Percentiles rank a stretch among this genome's conserved stretches.
phyloP scores from a whole-genome alignment of 1,140 invertebrate genomes.

The Drosophila melanica region DNA sequence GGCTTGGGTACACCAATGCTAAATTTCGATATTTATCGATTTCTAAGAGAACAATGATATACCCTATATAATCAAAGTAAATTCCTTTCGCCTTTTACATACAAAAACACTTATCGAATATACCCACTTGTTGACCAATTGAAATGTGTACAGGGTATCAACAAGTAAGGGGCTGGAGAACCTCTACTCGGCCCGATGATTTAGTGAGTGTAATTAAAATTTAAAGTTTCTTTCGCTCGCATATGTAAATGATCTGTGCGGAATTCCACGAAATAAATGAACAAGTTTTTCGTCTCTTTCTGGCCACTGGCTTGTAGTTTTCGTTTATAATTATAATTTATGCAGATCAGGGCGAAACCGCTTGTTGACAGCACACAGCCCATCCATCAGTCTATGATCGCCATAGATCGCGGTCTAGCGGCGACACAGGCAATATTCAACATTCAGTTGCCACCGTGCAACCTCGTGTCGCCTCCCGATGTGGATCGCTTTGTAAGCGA shows the following conservation, averaged over 20 bases:
- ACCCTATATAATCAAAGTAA: too few species aligned
- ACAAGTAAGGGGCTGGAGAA: conserved; percentile 23
- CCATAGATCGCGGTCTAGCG: conserved; percentile 13
- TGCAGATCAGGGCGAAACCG: conserved; percentile 54
- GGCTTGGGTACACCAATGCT: too few species aligned
- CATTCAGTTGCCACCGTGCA: conserved; percentile 47
- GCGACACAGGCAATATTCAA: too few species aligned
- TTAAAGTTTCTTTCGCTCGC: conserved; percentile 72
- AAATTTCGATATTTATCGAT: not conserved
- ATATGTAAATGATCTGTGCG: conserved; percentile 76
- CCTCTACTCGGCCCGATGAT: conserved; percentile 62
- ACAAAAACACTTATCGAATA: not conserved
- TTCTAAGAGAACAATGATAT: too few species aligned
- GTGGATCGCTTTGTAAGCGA: conserved; percentile 63
- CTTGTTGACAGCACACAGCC: conserved; percentile 58
- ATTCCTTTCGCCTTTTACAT: not conserved
- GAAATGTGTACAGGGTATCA: not conserved
- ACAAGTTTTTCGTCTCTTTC: conserved; percentile 60
- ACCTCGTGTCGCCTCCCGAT: conserved; percentile 39
- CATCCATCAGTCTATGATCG: conserved; percentile 60
- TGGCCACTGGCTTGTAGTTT: conserved; percentile 40
- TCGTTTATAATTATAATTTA: conserved; percentile 75
- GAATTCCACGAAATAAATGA: conserved; percentile 76
- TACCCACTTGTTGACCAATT: not conserved
- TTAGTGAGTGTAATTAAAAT: conserved; percentile 81